These are phyloP conservation scores for Volucella bombylans DNA, from an alignment of 2,888 invertebrate genomes.

Conservation along the genomic window DNA sequence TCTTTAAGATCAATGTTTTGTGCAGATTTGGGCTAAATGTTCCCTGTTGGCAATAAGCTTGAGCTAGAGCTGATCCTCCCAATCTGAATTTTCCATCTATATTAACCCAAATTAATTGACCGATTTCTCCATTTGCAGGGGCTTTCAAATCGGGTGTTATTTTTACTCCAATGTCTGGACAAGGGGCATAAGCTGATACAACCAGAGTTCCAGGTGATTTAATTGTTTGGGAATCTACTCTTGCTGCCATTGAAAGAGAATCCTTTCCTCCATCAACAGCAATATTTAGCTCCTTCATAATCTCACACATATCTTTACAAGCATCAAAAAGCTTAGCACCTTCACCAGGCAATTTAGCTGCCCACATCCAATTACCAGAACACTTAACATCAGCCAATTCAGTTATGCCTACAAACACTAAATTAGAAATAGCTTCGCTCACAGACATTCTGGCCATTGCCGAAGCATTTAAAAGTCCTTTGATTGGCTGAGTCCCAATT, in stretches of 20 bases:
- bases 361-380: slow-evolving; percentile 99
- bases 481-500: slow-evolving; percentile 98
- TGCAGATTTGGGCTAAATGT: slow-evolving; percentile 91
- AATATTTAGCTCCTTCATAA: slow-evolving; percentile 91
- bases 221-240: slow-evolving; percentile 87
- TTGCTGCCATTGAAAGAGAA: slow-evolving; percentile 97
- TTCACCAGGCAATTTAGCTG: slow-evolving; percentile 96
- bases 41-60: slow-evolving; percentile 93
- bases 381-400: slow-evolving; percentile 95
- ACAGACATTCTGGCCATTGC: slow-evolving; percentile 97
- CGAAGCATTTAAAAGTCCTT: slow-evolving; percentile 88
- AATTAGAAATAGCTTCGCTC: slow-evolving; percentile 95
- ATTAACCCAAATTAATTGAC: slow-evolving; percentile 90
- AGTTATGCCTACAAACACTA: slow-evolving; percentile 89
- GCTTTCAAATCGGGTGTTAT: slow-evolving; percentile 96
- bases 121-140: slow-evolving; percentile 85
- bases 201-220: slow-evolving; percentile 95
- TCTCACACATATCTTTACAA: slow-evolving; percentile 92
- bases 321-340: slow-evolving; percentile 94
- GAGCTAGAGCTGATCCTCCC: slow-evolving; percentile 96
- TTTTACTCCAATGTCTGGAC: slow-evolving; percentile 92
- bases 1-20: slow-evolving; percentile 86
- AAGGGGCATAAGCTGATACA: slow-evolving; percentile 97
- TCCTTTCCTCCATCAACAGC: slow-evolving; percentile 99
- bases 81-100: slow-evolving; percentile 90